phyloP scores from a whole-genome alignment of 2,113 vertebrate genomes.

The Protobothrops flavoviridis region DNA sequence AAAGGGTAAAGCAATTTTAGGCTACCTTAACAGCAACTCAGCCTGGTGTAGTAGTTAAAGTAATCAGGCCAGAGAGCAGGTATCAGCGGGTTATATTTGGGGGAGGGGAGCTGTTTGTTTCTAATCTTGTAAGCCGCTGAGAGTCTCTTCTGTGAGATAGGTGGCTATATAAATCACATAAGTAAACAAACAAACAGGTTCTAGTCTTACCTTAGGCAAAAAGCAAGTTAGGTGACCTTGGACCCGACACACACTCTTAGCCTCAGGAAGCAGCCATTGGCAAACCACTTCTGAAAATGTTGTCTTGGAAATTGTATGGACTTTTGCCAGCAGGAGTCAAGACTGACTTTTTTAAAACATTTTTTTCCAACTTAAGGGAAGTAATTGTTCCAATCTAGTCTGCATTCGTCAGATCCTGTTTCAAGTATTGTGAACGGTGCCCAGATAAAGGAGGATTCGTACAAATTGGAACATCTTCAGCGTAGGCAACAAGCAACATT shows the following conservation, averaged over 20 bases:
- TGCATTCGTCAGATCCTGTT: not conserved
- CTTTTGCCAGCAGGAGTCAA: not conserved
- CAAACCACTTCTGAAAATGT: not conserved
- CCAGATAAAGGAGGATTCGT: not conserved
- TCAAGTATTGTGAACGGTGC: not conserved
- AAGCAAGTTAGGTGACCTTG: not conserved
- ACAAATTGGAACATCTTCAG: not conserved
- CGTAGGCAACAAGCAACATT: not conserved
- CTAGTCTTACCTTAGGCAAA: not conserved
- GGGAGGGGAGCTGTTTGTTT: not conserved
- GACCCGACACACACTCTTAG: not conserved
- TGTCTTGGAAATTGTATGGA: not conserved
- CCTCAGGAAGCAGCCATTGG: not conserved
- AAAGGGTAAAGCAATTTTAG: too few relatives aligned
- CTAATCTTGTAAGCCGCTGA: not conserved
- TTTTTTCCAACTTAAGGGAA: not conserved
- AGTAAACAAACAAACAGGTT: not conserved
- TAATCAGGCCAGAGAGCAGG: too few relatives aligned
- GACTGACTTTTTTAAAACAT: not conserved
- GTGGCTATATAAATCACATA: not conserved
- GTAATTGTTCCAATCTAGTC: not conserved
- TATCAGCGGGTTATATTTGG: not conserved
- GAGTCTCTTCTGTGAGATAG: not conserved
- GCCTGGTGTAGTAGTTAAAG: too few relatives aligned
- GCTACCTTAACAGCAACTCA: too few relatives aligned